Conservation (phyloP, 2,888 invertebrate species). For the Drosophila hamatofila region DNA sequence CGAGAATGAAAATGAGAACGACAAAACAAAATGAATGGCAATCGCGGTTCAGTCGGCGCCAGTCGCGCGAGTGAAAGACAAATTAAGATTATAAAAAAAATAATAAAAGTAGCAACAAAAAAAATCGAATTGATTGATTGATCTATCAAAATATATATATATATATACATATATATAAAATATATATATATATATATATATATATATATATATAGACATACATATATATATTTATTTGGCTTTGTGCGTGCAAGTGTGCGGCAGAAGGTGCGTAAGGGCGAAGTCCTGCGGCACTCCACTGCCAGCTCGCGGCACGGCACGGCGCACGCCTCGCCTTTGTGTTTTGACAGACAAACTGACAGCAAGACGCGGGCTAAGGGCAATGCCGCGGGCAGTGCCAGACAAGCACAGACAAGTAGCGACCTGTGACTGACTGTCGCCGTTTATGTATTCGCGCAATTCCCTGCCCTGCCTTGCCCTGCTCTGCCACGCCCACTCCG, state of each 20-base stretch:
- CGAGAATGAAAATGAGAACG: constrained; percentile 48
- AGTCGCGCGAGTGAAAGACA: constrained; percentile 78
- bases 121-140: constrained; percentile 76
- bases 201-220: constrained; percentile 12
- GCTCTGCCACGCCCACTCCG: neutral
- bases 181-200: constrained; percentile 52
- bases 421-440: constrained; percentile 77
- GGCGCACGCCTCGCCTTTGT: constrained; percentile 64
- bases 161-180: constrained; percentile 16
- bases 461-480: constrained; percentile 37
- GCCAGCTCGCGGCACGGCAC: constrained; percentile 41
- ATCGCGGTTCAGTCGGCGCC: constrained; percentile 75
- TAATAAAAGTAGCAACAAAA: constrained; percentile 62
- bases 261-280: constrained; percentile 26
- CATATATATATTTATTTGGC: constrained; percentile 27
- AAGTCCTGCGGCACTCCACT: constrained; percentile 42
- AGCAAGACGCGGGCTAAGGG: constrained; percentile 67
- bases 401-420: constrained; percentile 38
- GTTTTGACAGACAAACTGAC: constrained; percentile 80
- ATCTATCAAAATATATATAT: constrained; percentile 73
- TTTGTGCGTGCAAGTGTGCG: constrained; percentile 11
- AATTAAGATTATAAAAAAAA: constrained; percentile 80
- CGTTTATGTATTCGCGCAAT: constrained; percentile 79
- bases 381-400: constrained; percentile 47
- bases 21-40: constrained; percentile 76